Conservation (phyloP, 2,113 vertebrate genomes). For the Gallinago media region DNA sequence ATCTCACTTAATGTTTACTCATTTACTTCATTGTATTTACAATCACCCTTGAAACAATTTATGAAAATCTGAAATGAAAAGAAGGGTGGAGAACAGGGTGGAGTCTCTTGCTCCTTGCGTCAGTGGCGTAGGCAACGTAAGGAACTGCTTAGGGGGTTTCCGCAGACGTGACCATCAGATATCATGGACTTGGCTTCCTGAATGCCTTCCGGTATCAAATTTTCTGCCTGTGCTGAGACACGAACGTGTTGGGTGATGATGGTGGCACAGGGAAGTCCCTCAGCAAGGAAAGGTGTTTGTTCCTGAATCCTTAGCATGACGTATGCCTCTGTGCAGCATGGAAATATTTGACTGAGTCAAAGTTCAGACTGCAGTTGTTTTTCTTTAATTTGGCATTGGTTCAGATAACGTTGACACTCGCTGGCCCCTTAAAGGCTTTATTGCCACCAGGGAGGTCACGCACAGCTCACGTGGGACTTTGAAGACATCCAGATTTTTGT, state of each 20-base stretch:
- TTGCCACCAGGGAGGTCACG: background rate
- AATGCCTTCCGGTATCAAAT: background rate
- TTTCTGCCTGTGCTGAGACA: background rate
- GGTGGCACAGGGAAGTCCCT: background rate
- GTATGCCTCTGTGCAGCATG: fast-evolving
- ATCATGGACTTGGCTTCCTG: background rate
- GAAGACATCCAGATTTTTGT: background rate
- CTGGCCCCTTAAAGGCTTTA: background rate
- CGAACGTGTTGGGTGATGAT: fast-evolving
- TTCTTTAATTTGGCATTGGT: background rate
- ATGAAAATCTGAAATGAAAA: background rate
- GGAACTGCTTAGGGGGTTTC: conserved; percentile 7
- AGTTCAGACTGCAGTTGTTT: background rate
- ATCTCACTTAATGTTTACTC: background rate
- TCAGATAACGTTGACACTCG: background rate
- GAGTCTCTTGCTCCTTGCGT: background rate
- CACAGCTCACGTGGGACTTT: background rate
- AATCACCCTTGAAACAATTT: background rate
- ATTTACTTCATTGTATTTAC: background rate
- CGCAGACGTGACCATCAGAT: background rate
- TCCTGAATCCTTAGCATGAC: background rate
- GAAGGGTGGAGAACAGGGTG: background rate
- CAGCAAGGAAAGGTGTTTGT: background rate
- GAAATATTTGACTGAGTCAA: background rate
- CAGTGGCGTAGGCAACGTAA: fast-evolving